Evolutionary conservation across 2,113 vertebrate species (phyloP), one percentile per base, ranked within the genome.

Genomic region (Corythaixoides concolor): DNA sequence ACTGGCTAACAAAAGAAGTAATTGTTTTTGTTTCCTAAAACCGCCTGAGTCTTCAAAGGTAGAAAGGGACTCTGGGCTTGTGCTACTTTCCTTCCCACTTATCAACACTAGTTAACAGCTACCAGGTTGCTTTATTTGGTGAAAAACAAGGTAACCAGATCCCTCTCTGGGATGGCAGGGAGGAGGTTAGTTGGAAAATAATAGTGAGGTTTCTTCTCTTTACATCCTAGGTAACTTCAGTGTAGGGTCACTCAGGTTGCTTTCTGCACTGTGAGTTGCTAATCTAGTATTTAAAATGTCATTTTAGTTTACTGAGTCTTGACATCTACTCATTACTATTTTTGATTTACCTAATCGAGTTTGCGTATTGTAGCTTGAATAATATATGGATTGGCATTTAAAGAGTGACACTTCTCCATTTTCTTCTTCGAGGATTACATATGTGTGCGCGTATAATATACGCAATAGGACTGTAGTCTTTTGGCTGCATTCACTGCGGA

Each of bases 111-210:
- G 24, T 68, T 72, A 74, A 68, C 9, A 53, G 37, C 23, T 47
- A 74, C 23, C 11, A 49, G 9, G 11, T 63, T 87, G 22, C 9
- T 73, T 75, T 80, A 9, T 69, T 91, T 91, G 47, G 11, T 49
- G 20, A 52, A 70, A 94, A 75, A 4, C 6, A n/a, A 85, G 4
- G 15, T 59, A 81, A 82, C 2, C 9, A 52, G 9, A 35, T 35
- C 19, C 9, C n/a, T 33, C 10, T 73, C 21, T 2, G 6, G 12
- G 17, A 50, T 2, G 15, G 0, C 4, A 58, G 9, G 5, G n/a
- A 62, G 6, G 15, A 86, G 8, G 8, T 16, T 23, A 87, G 11
- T 22, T 84, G 33, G 6, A 62, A 94, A 84, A 62, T 8, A 88
- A 6, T 23, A 39, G 8, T 8, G 11, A 50, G 6, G 2, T 87